Conservation (phyloP, 1,140 invertebrate genomes). For the Hyles vespertilio region DNA sequence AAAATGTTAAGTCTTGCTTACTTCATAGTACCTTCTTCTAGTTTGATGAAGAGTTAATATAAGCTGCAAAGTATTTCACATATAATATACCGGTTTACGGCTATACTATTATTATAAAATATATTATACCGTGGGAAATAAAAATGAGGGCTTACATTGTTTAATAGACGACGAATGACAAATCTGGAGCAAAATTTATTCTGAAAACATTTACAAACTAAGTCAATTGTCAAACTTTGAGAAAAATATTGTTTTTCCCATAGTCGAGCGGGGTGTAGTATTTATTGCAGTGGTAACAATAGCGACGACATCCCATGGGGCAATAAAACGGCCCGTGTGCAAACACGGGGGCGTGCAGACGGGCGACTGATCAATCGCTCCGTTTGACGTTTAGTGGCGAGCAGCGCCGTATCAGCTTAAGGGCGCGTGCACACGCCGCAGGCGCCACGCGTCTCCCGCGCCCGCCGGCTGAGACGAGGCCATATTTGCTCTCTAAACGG, state of each 20-base stretch:
- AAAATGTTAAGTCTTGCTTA: too few species aligned
- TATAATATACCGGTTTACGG: too few species aligned
- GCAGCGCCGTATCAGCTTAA: conserved; percentile 39
- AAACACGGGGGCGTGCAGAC: conserved; percentile 41
- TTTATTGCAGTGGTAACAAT: conserved; percentile 44
- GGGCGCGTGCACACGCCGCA: conserved; percentile 34
- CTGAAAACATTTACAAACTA: too few species aligned
- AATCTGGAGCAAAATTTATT: too few species aligned
- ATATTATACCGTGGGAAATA: too few species aligned
- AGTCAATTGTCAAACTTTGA: not conserved
- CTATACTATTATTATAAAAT: too few species aligned
- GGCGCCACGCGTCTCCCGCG: conserved; percentile 25
- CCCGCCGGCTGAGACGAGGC: not conserved
- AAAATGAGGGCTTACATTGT: too few species aligned
- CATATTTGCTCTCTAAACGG: conserved; percentile 5
- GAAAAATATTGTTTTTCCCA: conserved; percentile 56
- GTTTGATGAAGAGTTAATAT: too few species aligned
- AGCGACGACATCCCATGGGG: conserved; percentile 43
- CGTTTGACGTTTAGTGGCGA: conserved; percentile 53
- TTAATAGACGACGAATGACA: too few species aligned
- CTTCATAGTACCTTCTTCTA: too few species aligned
- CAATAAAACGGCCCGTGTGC: conserved; percentile 45
- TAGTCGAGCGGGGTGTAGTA: conserved; percentile 20
- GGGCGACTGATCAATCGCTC: conserved; percentile 49
- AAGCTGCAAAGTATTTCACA: too few species aligned